These are phyloP conservation scores for Gryllus bimaculatus DNA, from an alignment of 1,140 invertebrate species.

Conservation along the genomic window DNA sequence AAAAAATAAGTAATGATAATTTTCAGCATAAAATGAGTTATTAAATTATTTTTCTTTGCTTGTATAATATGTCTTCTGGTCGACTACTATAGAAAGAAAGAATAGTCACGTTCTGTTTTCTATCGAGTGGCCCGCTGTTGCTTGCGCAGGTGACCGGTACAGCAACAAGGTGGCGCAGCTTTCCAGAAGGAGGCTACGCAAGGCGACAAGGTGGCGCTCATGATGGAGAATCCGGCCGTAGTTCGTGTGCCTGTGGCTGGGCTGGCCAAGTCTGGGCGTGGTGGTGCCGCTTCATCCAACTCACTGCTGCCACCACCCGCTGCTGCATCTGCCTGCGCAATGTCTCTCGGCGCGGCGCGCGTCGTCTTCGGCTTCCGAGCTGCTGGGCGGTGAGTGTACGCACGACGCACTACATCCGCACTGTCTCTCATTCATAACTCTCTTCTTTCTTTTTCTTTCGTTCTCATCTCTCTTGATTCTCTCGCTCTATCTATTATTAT, in stretches of 20 bases:
- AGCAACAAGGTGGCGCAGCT: conserved; percentile 77
- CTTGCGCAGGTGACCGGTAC: conserved; percentile 60
- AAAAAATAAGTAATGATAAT: no score
- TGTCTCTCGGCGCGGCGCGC: conserved; percentile 69
- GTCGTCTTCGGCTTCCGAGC: conserved; percentile 67
- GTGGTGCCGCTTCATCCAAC: conserved; percentile 84
- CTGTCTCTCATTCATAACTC: no score
- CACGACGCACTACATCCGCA: no score
- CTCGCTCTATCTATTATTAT: no score
- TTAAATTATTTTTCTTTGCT: no score
- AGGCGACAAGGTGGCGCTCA: conserved; percentile 80
- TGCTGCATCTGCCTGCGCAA: conserved; percentile 76
- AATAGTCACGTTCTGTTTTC: no score
- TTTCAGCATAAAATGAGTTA: no score
- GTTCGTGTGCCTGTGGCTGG: conserved; percentile 75
- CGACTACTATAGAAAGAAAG: no score
- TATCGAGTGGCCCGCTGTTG: no score
- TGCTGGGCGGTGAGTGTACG: conserved; percentile 45
- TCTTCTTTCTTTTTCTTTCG: no score
- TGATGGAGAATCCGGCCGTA: conserved; percentile 85
- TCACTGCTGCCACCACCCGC: conserved; percentile 79
- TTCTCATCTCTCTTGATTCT: no score
- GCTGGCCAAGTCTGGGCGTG: conserved; percentile 82
- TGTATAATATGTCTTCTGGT: no score
- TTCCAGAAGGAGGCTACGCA: conserved; percentile 72